Conservation (phyloP, 2,797 vertebrate species). For the Bovichtus diacanthus region DNA sequence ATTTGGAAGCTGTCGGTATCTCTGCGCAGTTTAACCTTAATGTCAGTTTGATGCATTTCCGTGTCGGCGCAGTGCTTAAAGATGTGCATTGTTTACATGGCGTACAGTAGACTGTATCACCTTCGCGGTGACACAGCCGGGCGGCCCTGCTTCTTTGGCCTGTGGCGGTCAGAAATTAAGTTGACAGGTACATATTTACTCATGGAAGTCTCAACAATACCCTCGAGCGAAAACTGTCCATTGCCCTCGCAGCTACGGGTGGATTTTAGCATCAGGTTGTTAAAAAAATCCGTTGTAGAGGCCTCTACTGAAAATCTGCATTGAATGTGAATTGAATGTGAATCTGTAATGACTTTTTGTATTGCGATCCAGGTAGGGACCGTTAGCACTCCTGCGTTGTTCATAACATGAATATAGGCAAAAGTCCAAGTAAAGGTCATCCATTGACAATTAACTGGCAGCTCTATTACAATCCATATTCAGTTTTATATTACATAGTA, state of each 20-base stretch:
- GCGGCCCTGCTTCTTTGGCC: neutral
- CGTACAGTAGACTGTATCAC: neutral
- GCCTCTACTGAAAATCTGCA: neutral
- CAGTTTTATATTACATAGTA: too few species aligned
- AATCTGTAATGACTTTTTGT: neutral
- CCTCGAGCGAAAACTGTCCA: neutral
- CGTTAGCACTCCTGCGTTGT: neutral
- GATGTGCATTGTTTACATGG: conserved; percentile 23
- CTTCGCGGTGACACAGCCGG: neutral
- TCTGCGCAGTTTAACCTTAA: neutral
- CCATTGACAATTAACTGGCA: conserved; percentile 19
- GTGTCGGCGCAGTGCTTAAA: neutral
- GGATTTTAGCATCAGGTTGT: neutral
- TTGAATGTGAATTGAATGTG: too few species aligned
- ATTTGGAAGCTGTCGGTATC: neutral
- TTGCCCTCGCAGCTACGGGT: neutral
- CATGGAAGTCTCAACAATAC: neutral
- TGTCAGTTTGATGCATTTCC: conserved; percentile 4
- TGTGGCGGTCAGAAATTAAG: neutral
- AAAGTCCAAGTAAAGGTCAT: conserved; percentile 76
- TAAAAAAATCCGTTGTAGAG: neutral
- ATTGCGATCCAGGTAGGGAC: conserved; percentile 19
- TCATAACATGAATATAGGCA: conserved; percentile 53
- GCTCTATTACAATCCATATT: neutral
- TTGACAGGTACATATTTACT: neutral